A percentile compares a stretch with the other conserved stretches of the same genome.
phyloP scores from a whole-genome alignment of 2,113 vertebrate genomes.

The Saguinus imperator region DNA sequence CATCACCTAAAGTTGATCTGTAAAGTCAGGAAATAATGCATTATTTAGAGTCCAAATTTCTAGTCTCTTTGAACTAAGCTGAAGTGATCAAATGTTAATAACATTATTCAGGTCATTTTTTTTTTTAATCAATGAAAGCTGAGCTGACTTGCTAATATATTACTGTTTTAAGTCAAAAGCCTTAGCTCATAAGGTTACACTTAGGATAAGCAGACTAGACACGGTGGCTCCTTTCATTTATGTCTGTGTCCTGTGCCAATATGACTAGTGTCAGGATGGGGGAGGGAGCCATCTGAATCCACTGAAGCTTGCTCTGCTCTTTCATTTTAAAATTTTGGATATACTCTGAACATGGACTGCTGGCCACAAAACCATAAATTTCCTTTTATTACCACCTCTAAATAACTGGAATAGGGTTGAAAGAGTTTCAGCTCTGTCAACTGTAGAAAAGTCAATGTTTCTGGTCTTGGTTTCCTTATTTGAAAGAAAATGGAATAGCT shows the following conservation, averaged over 20 bases:
- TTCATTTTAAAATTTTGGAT: not conserved
- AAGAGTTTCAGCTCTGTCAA: conserved; percentile 34
- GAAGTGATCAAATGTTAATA: conserved; percentile 42
- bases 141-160: not conserved
- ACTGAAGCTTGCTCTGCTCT: not conserved
- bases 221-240: not conserved
- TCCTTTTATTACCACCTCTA: not conserved
- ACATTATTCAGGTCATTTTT: not conserved
- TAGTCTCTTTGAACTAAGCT: conserved; percentile 32
- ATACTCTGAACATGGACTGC: not conserved
- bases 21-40: conserved; percentile 19
- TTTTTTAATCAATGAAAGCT: conserved; percentile 40
- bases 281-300: not conserved
- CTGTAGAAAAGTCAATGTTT: conserved; percentile 6
- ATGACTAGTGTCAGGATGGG: not conserved
- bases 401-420: not conserved
- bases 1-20: not conserved
- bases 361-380: not conserved
- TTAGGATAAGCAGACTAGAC: not conserved
- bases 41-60: conserved; percentile 48
- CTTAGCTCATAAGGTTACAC: not conserved
- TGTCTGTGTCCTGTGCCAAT: not conserved
- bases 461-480: not conserved
- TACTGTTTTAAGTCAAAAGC: conserved; percentile 40
- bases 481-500: conserved; percentile 6